Base-by-base conservation (phyloP, 2,113 vertebrate species). In the Vulpes vulpes region DNA sequence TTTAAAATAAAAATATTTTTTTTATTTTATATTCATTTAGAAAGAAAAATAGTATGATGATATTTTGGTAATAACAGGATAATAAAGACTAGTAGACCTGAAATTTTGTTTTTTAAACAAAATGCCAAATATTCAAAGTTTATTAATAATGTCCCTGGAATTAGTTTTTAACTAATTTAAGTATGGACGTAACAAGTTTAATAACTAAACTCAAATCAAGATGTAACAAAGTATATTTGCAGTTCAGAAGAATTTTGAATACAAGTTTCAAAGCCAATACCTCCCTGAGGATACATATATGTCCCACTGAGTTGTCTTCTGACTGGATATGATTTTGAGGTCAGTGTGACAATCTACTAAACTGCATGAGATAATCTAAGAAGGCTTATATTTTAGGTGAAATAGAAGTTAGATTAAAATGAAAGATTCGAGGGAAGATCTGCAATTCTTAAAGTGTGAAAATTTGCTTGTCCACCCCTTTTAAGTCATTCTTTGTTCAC, bases 401-500 rank as follows among this genome's bases (percentile, higher is more conserved):
- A 91, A 23, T 67, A 43, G 8, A 60, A 73, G 93, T 86, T 69
- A 73, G 82, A 86, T 89, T 89, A 65, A 71, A 38, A 59, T 60
- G 65, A 55, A 62, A 43, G 17, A 89, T 80, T 89, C 76, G 51
- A 89, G 43, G n/a, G 85, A 96, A 80, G 7, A 69, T 62, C 65
- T 12, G 32, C 27, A 93, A 22, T 92, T 19, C 8, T 25, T 84
- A 38, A 96, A 87, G 22, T 73, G 8, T 78, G 59, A 79, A 80
- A 88, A 92, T 74, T 32, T 5, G 91, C 55, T 84, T 87, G 5
- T 76, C 38, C 10, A 92, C 51, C 38, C 85, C 53, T 94, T 96
- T 69, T 92, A 91, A 96, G 78, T 95, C 79, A 81, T 79, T 64
- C 79, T 97, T 97, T 96, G 38, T 95, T 95, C 32, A 80, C 7